Percentiles rank a stretch among this genome's conserved stretches.
Evolutionary conservation across 2,888 invertebrate species (phyloP).

Genomic region (Morpho helenor): DNA sequence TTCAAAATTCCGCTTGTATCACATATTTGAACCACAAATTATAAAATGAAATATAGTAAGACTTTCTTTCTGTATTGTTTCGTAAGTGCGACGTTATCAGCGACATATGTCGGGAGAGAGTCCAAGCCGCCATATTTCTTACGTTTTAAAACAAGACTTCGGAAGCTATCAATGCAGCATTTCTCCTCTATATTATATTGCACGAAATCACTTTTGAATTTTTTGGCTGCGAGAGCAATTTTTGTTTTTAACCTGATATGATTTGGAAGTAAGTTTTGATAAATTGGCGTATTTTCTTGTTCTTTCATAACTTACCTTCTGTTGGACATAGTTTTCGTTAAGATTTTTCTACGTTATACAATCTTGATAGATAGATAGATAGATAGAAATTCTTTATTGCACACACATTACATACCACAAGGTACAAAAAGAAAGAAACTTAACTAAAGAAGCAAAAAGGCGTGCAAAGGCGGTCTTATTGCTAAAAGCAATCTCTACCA

Average conservation of each 20-base stretch:
- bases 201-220: slow-evolving; percentile 21
- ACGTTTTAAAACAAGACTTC: slow-evolving; percentile 16
- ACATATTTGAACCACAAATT: neutral
- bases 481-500: too few species aligned
- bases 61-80: slow-evolving; percentile 11
- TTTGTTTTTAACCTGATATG: slow-evolving; percentile 12
- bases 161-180: slow-evolving; percentile 15
- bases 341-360: too few species aligned
- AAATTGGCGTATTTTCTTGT: neutral
- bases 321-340: too few species aligned
- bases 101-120: slow-evolving; percentile 26
- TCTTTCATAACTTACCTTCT: too few species aligned
- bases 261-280: slow-evolving; percentile 4
- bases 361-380: too few species aligned
- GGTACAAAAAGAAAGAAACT: too few species aligned
- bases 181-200: slow-evolving; percentile 18
- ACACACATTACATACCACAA: too few species aligned
- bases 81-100: slow-evolving; percentile 21
- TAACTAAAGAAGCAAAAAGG: too few species aligned
- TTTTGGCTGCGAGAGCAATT: slow-evolving; percentile 16
- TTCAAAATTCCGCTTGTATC: too few species aligned
- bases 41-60: neutral
- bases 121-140: slow-evolving; percentile 25
- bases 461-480: too few species aligned
- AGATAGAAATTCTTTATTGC: too few species aligned